Evolutionary conservation across 2,888 invertebrate genomes (phyloP).

Genomic region (Sylvicola cinctus): DNA sequence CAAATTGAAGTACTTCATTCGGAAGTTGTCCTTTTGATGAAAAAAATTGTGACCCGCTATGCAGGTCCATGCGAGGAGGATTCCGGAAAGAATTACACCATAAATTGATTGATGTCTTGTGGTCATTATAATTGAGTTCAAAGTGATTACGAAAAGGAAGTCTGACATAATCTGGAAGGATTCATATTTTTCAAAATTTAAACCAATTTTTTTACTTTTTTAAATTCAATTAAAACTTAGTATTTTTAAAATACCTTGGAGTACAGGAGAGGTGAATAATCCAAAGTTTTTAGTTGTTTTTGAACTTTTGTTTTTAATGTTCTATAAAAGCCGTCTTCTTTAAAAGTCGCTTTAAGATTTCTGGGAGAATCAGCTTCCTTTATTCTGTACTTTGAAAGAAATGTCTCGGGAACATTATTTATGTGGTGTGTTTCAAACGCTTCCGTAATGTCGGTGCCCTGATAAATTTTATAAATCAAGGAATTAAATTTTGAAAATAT

Average conservation of each 20-base stretch:
- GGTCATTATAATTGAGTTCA: conserved; percentile 19
- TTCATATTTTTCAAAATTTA: conserved; percentile 1
- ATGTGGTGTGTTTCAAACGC: conserved; percentile 57
- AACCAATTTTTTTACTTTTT: not conserved
- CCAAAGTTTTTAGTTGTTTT: conserved; percentile 32
- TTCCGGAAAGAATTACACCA: no score
- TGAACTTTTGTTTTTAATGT: conserved; percentile 39
- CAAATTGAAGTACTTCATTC: conserved; percentile 59
- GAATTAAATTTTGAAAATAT: not conserved
- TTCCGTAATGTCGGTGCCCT: conserved; percentile 65
- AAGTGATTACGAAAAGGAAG: conserved; percentile 20
- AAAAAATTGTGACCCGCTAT: conserved; percentile 56
- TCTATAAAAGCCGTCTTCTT: conserved; percentile 51
- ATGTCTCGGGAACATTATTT: conserved; percentile 30
- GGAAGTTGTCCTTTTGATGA: conserved; percentile 53
- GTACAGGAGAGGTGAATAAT: conserved; percentile 18
- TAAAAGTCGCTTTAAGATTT: conserved; percentile 51
- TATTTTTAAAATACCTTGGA: conserved; percentile 3
- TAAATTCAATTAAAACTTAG: no score
- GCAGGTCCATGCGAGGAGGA: conserved; percentile 34
- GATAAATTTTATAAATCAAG: not conserved
- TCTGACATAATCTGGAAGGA: conserved; percentile 23
- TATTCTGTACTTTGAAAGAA: conserved; percentile 43
- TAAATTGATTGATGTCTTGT: conserved; percentile 18
- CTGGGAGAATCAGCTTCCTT: conserved; percentile 38